Evolutionary conservation across 2,888 invertebrate genomes (phyloP).

Genomic region (Malacosoma neustria): DNA sequence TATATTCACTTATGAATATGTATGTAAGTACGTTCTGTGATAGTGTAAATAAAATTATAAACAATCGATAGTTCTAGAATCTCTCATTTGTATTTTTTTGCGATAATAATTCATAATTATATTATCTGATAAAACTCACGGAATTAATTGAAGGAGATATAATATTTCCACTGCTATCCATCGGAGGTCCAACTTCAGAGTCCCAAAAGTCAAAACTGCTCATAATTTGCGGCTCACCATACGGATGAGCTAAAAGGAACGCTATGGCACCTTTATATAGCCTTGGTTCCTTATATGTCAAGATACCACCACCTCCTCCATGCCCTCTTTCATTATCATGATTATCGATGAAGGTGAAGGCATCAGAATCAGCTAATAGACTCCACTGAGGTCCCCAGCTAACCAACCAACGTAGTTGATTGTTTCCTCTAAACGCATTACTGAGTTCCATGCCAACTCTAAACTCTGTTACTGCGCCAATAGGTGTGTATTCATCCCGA

Average conservation of each 20-base stretch:
- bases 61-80: neutral
- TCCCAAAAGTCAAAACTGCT: constrained; percentile 85
- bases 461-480: constrained; percentile 81
- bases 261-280: constrained; percentile 86
- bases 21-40: too few relatives aligned
- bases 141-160: constrained; percentile 78
- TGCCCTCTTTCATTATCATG: constrained; percentile 87
- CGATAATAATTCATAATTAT: neutral
- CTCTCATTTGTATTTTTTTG: neutral
- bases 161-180: constrained; percentile 74
- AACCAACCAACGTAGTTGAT: constrained; percentile 75
- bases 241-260: constrained; percentile 89
- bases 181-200: constrained; percentile 80
- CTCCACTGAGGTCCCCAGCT: constrained; percentile 80
- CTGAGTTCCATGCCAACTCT: constrained; percentile 63
- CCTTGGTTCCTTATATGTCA: constrained; percentile 78
- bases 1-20: too few relatives aligned
- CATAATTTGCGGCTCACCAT: constrained; percentile 87
- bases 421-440: constrained; percentile 50
- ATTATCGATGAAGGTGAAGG: constrained; percentile 86
- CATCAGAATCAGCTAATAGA: constrained; percentile 63
- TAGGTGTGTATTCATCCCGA: constrained; percentile 66
- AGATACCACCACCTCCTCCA: constrained; percentile 67
- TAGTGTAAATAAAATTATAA: too few relatives aligned
- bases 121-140: constrained; percentile 28